Percentiles rank a stretch among this genome's conserved stretches.
phyloP scores from a whole-genome alignment of 1,140 invertebrate species.

The Zelostemma sp. region DNA sequence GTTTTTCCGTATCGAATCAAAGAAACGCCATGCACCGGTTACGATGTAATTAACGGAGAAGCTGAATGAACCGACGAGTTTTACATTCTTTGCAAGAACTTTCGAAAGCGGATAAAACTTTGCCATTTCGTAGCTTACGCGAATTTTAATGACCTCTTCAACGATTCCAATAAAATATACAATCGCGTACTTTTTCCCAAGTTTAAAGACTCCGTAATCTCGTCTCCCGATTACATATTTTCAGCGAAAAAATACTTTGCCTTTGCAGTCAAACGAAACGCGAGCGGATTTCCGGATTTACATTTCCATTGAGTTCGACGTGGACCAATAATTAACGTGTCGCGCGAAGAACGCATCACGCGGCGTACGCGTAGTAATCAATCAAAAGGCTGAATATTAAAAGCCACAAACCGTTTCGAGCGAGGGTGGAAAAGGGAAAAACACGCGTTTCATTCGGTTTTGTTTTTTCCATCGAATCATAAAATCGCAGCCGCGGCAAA shows the following conservation, averaged over 20 bases:
- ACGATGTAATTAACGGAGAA: too few species aligned
- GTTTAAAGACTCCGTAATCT: too few species aligned
- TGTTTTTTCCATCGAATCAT: background rate
- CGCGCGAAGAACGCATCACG: slow-evolving; percentile 7
- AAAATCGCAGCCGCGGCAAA: background rate
- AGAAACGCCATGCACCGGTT: too few species aligned
- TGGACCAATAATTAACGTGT: slow-evolving; percentile 18
- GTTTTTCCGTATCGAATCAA: too few species aligned
- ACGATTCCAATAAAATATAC: too few species aligned
- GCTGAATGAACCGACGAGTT: too few species aligned
- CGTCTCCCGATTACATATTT: background rate
- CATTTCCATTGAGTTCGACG: slow-evolving; percentile 10
- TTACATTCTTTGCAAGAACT: too few species aligned
- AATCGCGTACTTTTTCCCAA: too few species aligned
- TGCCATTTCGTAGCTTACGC: too few species aligned
- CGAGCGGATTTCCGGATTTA: background rate
- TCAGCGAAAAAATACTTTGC: background rate
- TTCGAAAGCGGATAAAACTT: too few species aligned
- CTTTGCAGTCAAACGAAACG: background rate
- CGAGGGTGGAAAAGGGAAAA: background rate
- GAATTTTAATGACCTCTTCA: too few species aligned
- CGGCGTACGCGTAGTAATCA: slow-evolving; percentile 18
- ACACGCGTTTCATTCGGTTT: background rate
- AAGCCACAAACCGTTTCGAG: background rate
- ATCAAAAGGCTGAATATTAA: slow-evolving; percentile 22